Conservation (phyloP, 2,888 invertebrate genomes). For the Nomada lathburiana region DNA sequence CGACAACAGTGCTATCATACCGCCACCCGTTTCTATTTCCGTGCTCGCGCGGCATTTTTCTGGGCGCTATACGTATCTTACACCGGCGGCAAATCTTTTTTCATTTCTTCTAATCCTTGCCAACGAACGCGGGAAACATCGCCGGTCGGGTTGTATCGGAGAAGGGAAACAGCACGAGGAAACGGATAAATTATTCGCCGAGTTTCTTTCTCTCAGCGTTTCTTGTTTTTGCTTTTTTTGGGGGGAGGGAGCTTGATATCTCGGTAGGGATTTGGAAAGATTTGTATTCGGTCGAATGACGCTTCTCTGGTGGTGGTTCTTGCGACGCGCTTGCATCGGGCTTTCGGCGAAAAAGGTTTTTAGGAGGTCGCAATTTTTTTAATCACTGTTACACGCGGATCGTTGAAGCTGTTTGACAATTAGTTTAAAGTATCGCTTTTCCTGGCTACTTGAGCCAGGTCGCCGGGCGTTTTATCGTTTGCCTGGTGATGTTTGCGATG, state of each 20-base stretch:
- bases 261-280: too few species aligned
- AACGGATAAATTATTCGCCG: background rate
- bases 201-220: too few species aligned
- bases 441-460: too few species aligned
- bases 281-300: background rate
- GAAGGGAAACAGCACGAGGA: background rate
- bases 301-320: too few species aligned
- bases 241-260: too few species aligned
- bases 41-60: conserved; percentile 7
- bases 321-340: too few species aligned
- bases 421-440: too few species aligned
- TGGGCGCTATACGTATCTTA: background rate
- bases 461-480: background rate
- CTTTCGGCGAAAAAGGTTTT: too few species aligned
- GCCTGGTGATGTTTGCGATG: background rate
- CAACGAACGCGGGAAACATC: conserved; percentile 16
- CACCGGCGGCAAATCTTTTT: conserved; percentile 24
- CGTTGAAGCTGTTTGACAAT: too few species aligned
- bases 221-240: too few species aligned
- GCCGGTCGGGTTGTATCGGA: background rate
- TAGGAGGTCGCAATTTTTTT: too few species aligned
- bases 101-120: conserved; percentile 41
- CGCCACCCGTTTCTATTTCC: background rate
- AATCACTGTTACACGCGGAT: too few species aligned
- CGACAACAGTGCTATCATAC: background rate